These are phyloP conservation scores for Plagodis dolabraria DNA, from an alignment of 2,888 invertebrate genomes.

Conservation along the genomic window DNA sequence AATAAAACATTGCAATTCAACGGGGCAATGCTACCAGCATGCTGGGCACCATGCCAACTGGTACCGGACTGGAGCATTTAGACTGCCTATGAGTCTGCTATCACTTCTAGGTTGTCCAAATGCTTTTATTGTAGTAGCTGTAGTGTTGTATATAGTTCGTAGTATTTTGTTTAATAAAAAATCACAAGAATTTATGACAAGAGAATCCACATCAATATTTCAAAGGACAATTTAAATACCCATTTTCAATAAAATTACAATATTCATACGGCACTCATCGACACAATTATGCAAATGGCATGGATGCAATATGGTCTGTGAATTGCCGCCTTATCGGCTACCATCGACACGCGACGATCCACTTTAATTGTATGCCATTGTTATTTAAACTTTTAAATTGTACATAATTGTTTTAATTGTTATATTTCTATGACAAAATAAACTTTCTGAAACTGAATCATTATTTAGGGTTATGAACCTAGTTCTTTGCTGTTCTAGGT, in stretches of 20 bases:
- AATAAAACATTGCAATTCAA: too few relatives aligned
- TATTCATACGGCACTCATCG: conserved; percentile 50
- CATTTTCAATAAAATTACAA: conserved; percentile 31
- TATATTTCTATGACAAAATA: conserved; percentile 7
- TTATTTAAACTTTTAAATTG: conserved; percentile 57
- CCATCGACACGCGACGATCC: conserved; percentile 77
- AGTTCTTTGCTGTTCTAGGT: too few relatives aligned
- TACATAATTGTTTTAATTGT: conserved; percentile 22
- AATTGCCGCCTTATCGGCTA: conserved; percentile 68
- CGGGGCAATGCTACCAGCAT: too few relatives aligned
- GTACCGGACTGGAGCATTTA: too few relatives aligned
- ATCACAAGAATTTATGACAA: too few relatives aligned
- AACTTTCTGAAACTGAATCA: background rate
- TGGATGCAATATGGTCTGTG: conserved; percentile 81
- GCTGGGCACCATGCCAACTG: too few relatives aligned
- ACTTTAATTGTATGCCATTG: conserved; percentile 59
- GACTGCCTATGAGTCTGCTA: too few relatives aligned
- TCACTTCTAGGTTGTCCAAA: too few relatives aligned
- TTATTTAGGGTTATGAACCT: too few relatives aligned
- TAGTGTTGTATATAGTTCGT: too few relatives aligned
- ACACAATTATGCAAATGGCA: conserved; percentile 80
- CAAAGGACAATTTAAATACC: conserved; percentile 12
- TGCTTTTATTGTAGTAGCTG: too few relatives aligned
- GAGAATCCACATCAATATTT: background rate
- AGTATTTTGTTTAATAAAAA: too few relatives aligned